Percentiles rank a stretch among this genome's conserved stretches.
These are phyloP conservation scores for Drosophila trapezifrons DNA, from an alignment of 1,140 invertebrate genomes.

Conservation along the genomic window DNA sequence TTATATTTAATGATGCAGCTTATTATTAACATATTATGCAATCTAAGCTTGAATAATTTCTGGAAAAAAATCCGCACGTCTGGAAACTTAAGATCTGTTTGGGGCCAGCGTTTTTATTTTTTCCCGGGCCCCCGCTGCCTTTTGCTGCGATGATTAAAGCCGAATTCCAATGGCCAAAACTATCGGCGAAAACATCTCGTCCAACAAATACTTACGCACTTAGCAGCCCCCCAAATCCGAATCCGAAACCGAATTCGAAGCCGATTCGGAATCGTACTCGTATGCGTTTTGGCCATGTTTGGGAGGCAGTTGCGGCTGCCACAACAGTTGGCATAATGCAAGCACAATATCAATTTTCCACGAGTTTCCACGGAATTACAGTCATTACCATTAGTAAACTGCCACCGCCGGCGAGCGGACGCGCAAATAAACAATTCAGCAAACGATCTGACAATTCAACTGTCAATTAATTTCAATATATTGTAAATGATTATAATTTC, in stretches of 20 bases:
- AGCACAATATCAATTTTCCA: slow-evolving; percentile 78
- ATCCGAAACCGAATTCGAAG: slow-evolving; percentile 23
- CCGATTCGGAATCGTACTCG: slow-evolving; percentile 29
- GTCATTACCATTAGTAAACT: slow-evolving; percentile 83
- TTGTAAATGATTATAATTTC: slow-evolving; percentile 82
- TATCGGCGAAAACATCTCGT: slow-evolving; percentile 50
- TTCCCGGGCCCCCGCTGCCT: background rate
- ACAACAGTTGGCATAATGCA: slow-evolving; percentile 74
- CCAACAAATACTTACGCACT: slow-evolving; percentile 58
- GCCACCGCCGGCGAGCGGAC: slow-evolving; percentile 55
- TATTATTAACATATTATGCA: slow-evolving; percentile 18
- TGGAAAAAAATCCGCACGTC: background rate
- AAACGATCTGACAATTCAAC: slow-evolving; percentile 80
- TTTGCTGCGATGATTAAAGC: slow-evolving; percentile 27
- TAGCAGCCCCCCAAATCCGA: slow-evolving; percentile 23
- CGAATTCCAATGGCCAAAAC: slow-evolving; percentile 48
- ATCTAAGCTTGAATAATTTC: background rate
- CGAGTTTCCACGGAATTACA: slow-evolving; percentile 74
- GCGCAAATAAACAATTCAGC: slow-evolving; percentile 75
- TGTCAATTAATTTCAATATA: slow-evolving; percentile 83
- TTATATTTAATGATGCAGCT: slow-evolving; percentile 12
- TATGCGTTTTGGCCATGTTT: slow-evolving; percentile 61
- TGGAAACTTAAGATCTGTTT: slow-evolving; percentile 6
- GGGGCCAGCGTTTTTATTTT: background rate
- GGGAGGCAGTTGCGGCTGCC: slow-evolving; percentile 61